phyloP scores from a whole-genome alignment of 2,888 invertebrate genomes.

The Endotricha flammealis region DNA sequence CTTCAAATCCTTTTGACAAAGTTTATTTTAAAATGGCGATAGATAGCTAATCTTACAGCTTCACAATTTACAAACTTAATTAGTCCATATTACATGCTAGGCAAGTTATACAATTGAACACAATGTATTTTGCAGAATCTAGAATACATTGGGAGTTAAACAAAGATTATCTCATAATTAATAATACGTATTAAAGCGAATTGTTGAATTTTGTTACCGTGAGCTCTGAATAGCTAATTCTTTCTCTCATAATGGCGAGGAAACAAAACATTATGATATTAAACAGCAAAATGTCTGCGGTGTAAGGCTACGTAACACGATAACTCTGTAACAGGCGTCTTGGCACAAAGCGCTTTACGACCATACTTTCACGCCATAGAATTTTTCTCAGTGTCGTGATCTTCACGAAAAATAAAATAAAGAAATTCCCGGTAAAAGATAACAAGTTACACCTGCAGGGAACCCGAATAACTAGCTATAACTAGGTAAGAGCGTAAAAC shows the following conservation, averaged over 20 bases:
- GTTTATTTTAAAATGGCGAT: too few relatives aligned
- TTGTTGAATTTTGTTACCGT: too few relatives aligned
- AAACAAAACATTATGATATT: slow-evolving; percentile 5
- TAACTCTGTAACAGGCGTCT: slow-evolving; percentile 25
- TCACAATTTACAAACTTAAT: too few relatives aligned
- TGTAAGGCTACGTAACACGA: slow-evolving; percentile 15
- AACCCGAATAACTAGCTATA: slow-evolving; percentile 62
- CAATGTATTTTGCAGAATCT: too few relatives aligned
- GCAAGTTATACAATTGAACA: too few relatives aligned
- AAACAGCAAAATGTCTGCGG: slow-evolving; percentile 1
- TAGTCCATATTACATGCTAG: too few relatives aligned
- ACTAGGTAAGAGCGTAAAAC: slow-evolving; percentile 62
- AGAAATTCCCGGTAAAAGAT: slow-evolving; percentile 59
- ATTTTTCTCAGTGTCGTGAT: slow-evolving; percentile 36
- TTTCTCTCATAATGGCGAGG: background rate
- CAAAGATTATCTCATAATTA: slow-evolving; percentile 36
- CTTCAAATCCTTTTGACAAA: too few relatives aligned
- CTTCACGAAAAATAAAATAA: slow-evolving; percentile 46
- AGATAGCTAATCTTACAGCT: too few relatives aligned
- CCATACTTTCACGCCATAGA: slow-evolving; percentile 42
- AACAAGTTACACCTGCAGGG: slow-evolving; percentile 70
- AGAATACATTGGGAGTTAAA: too few relatives aligned
- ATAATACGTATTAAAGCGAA: background rate
- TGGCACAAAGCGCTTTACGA: slow-evolving; percentile 33
- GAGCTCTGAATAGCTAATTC: slow-evolving; percentile 9